These are phyloP conservation scores for Corvus hawaiiensis DNA, from an alignment of 2,113 vertebrate species.

Conservation along the genomic window DNA sequence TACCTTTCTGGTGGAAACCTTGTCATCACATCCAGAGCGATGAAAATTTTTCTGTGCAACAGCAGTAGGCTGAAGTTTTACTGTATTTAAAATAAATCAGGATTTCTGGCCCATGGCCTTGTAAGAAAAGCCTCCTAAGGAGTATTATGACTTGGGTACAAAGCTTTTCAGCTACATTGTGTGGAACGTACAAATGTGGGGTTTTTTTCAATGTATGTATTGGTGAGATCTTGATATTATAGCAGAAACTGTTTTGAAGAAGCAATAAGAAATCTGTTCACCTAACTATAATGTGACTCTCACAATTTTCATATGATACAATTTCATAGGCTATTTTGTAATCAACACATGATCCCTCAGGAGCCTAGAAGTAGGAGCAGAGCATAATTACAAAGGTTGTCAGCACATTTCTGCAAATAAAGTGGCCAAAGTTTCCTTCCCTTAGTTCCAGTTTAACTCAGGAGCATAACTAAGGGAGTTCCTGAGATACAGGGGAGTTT, in stretches of 20 bases:
- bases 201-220: not conserved
- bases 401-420: not conserved
- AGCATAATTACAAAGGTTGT: not conserved
- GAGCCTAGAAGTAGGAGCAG: not conserved
- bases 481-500: not conserved
- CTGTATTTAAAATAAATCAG: not conserved
- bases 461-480: not conserved
- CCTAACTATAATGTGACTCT: not conserved
- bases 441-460: not conserved
- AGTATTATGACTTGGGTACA: not conserved
- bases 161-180: not conserved
- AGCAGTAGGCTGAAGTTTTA: not conserved
- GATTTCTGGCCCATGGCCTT: not conserved
- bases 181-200: not conserved
- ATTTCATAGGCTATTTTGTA: not conserved
- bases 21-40: not conserved
- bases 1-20: not conserved
- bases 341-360: not conserved
- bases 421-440: not conserved
- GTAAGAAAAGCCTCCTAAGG: not conserved
- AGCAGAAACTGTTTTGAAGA: not conserved
- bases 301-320: not conserved
- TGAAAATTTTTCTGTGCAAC: not conserved
- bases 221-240: not conserved
- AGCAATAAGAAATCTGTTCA: not conserved